Conservation (phyloP, 2,113 vertebrate species). For the Myiozetetes cayanensis region DNA sequence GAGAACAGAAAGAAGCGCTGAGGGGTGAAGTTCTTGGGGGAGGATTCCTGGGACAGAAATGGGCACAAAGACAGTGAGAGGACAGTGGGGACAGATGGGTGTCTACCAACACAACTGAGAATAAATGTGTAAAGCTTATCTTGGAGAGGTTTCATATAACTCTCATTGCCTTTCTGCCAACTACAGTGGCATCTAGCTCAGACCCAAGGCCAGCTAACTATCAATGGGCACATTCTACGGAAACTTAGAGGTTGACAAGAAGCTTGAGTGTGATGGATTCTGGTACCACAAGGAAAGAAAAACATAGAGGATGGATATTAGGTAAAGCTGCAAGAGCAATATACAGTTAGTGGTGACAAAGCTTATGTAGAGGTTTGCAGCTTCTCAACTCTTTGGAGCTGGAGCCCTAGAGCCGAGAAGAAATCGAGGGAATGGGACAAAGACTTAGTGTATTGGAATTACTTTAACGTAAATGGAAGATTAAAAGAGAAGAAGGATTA, state of each 20-base stretch:
- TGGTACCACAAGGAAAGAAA: neutral
- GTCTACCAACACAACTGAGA: neutral
- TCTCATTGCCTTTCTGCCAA: rapidly evolving
- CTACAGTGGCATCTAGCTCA: neutral
- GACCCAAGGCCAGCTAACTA: rapidly evolving
- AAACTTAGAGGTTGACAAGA: neutral
- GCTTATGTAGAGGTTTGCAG: neutral
- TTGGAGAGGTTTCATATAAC: neutral
- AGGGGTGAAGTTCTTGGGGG: neutral
- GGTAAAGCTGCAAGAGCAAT: neutral
- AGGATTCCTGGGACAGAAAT: neutral
- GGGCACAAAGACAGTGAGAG: neutral
- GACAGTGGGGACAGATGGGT: neutral
- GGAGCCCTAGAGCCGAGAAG: neutral
- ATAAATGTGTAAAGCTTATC: neutral
- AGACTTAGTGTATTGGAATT: neutral
- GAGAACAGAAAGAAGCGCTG: neutral
- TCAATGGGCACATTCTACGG: rapidly evolving
- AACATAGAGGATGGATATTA: neutral
- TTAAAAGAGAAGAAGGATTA: conserved; percentile 7
- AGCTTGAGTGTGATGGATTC: neutral
- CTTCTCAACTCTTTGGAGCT: neutral
- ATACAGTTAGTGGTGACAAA: neutral
- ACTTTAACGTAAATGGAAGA: neutral
- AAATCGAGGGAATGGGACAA: neutral